A percentile compares a stretch with the other conserved stretches of the same genome.
phyloP scores from a whole-genome alignment of 2,888 invertebrate species.

The Synergus gifuensis region DNA sequence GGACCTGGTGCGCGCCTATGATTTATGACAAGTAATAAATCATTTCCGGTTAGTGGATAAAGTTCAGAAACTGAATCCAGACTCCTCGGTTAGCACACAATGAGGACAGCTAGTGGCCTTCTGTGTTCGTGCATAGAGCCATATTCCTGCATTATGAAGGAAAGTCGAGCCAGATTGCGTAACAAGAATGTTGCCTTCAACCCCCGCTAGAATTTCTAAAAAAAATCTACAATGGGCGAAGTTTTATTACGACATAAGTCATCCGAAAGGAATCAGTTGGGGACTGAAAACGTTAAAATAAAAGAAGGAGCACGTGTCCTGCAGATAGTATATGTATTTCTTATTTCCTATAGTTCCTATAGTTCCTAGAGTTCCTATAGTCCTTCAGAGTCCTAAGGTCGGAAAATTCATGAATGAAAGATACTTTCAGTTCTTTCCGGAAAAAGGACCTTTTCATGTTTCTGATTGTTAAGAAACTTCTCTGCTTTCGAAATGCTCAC shows the following conservation, averaged over 20 bases:
- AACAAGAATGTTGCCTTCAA: constrained; percentile 23
- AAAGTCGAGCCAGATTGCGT: constrained; percentile 44
- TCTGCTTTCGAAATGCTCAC: neutral
- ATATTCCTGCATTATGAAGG: constrained; percentile 33
- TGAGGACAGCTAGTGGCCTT: constrained; percentile 41
- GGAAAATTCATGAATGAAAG: constrained; percentile 10
- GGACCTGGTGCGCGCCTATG: constrained; percentile 47
- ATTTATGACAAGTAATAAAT: constrained; percentile 53
- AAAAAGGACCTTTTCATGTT: constrained; percentile 13
- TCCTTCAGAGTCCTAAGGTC: neutral
- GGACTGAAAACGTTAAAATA: neutral
- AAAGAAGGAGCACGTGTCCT: constrained; percentile 37
- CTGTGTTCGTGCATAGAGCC: constrained; percentile 26
- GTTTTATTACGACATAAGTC: constrained; percentile 36
- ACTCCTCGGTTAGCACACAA: constrained; percentile 42
- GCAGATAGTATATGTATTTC: neutral
- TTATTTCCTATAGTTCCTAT: too few species aligned
- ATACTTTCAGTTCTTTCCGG: neutral
- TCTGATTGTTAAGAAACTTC: neutral
- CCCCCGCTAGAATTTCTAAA: constrained; percentile 1
- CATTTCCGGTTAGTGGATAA: constrained; percentile 43
- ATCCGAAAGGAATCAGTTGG: neutral
- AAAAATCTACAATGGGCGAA: neutral
- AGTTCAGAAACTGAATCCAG: constrained; percentile 27
- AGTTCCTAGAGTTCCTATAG: neutral